Evolutionary conservation across 2,888 invertebrate genomes (phyloP).

Genomic region (Pristionchus mayeri): DNA sequence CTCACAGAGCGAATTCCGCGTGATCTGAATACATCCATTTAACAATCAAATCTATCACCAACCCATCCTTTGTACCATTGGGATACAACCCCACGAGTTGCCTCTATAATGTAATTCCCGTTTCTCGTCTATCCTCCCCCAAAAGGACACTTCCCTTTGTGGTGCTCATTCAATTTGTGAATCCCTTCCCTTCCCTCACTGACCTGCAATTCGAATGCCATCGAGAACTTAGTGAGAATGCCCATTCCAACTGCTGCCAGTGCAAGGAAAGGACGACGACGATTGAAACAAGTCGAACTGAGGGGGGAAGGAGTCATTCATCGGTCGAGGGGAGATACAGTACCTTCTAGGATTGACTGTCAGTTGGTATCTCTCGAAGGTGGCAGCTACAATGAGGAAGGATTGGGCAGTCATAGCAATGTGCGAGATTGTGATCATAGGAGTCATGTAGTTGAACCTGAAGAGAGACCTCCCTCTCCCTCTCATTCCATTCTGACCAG

Average conservation of each 20-base stretch:
- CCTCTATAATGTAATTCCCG: neutral
- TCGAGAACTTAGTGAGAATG: slow-evolving; percentile 66
- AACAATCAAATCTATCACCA: neutral
- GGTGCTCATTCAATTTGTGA: neutral
- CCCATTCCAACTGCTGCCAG: slow-evolving; percentile 64
- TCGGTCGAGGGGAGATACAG: neutral
- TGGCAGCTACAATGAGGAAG: slow-evolving; percentile 73
- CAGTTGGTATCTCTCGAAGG: slow-evolving; percentile 68
- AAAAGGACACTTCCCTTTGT: slow-evolving; percentile 4
- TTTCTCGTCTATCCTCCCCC: neutral
- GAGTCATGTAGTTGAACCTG: slow-evolving; percentile 73
- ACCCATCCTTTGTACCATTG: neutral
- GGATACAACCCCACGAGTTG: neutral
- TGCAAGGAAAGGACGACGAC: slow-evolving; percentile 64
- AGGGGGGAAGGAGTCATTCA: too few species aligned
- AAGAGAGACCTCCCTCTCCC: neutral
- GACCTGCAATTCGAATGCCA: slow-evolving; percentile 63
- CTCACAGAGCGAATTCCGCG: slow-evolving; percentile 57
- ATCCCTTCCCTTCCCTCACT: slow-evolving; percentile 10
- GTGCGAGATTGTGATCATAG: slow-evolving; percentile 74
- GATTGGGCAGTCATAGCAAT: slow-evolving; percentile 74
- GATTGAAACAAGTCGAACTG: slow-evolving; percentile 53
- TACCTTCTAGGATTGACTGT: slow-evolving; percentile 55
- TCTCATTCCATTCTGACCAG: slow-evolving; percentile 57
- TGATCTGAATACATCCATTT: slow-evolving; percentile 16